These are phyloP conservation scores for Tapera naevia DNA, from an alignment of 2,797 vertebrate species.

Conservation along the genomic window DNA sequence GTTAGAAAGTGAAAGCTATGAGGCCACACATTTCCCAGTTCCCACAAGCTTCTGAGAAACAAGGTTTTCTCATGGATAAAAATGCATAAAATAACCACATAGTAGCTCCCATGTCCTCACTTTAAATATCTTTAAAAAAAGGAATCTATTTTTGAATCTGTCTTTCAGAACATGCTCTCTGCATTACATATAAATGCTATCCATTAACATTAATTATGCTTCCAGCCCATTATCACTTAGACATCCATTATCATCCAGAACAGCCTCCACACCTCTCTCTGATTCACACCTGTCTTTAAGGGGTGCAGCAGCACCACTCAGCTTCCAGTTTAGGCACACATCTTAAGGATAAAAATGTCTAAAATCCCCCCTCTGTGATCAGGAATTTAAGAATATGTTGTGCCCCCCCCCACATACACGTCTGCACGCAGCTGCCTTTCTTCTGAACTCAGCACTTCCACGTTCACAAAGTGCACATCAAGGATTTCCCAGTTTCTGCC, in stretches of 20 bases:
- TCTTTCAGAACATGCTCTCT: neutral
- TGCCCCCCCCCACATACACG: neutral
- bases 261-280: neutral
- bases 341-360: accelerated
- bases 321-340: neutral
- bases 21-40: neutral
- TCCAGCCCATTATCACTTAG: neutral
- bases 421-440: neutral
- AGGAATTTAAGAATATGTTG: neutral
- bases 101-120: neutral
- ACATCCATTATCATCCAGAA: neutral
- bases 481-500: neutral
- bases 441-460: accelerated
- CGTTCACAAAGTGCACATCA: neutral
- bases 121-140: neutral
- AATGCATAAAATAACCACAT: neutral
- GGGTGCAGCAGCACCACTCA: neutral
- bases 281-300: neutral
- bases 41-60: neutral
- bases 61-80: neutral
- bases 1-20: neutral
- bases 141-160: neutral
- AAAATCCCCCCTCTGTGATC: neutral
- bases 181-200: neutral
- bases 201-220: conserved; percentile 4